Conservation (phyloP, 2,797 vertebrate genomes). For the Oreonectes daqikongensis region DNA sequence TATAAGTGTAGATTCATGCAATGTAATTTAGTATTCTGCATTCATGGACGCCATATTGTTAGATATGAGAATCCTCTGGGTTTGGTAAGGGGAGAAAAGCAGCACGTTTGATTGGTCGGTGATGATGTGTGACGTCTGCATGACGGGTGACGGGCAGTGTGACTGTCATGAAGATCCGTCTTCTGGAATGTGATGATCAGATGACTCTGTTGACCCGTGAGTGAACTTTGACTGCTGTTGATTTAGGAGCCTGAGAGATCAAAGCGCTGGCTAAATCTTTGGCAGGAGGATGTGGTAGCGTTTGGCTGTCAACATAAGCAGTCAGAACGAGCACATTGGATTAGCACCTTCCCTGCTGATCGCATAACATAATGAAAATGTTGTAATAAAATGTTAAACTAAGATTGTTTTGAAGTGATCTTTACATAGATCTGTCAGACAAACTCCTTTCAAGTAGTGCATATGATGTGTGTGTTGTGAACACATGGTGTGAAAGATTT, state of each 20-base stretch:
- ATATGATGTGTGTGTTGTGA: too few species aligned
- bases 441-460: too few species aligned
- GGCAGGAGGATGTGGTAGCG: constrained; percentile 62
- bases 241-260: constrained; percentile 78
- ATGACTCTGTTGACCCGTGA: constrained; percentile 78
- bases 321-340: constrained; percentile 54
- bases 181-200: constrained; percentile 78
- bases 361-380: neutral
- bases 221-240: constrained; percentile 82
- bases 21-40: constrained; percentile 3
- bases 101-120: constrained; percentile 59
- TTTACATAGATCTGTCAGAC: too few species aligned
- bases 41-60: too few species aligned
- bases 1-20: neutral
- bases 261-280: constrained; percentile 70
- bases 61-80: too few species aligned
- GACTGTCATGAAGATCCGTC: constrained; percentile 71
- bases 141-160: constrained; percentile 71
- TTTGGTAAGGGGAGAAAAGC: constrained; percentile 48
- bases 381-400: too few species aligned
- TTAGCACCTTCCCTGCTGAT: constrained; percentile 28
- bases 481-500: too few species aligned
- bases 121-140: constrained; percentile 65
- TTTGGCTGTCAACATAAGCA: constrained; percentile 67
- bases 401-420: too few species aligned